Evolutionary conservation across 1,140 invertebrate species (phyloP), one percentile per base, ranked within the genome.

Genomic region (Brachionus paranguensis): DNA sequence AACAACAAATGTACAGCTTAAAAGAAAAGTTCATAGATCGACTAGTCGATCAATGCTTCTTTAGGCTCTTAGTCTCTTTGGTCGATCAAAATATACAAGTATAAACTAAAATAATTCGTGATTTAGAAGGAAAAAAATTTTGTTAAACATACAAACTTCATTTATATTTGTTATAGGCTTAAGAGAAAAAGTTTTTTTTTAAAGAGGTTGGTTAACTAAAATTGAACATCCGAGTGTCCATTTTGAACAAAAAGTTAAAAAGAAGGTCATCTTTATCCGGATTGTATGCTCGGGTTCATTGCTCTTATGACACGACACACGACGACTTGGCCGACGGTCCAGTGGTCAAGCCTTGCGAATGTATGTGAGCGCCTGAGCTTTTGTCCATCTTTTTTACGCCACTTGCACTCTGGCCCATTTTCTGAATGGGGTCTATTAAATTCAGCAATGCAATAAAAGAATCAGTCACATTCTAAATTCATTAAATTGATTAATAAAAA

Each of bases 111-210:
- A 60, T 24, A 60, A 60, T 60, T 60, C n/a, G 53, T 60, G 53
- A 60, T 60, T 60, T 60, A 60, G 53, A 60, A 60, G 10, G 17
- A 60, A 53, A 53, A n/a, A 14, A 60, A 14, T 68, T 68, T 37
- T 29, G 7, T 68, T 41, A 33, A 33, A 33, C 65, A 33, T 68
- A 33, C 33, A 29, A 33, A 33, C 33, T 68, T 41, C 65, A 68
- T 33, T 41, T 37, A 37, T 68, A 68, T 68, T 68, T 68, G 65
- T 68, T 68, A 68, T 33, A 68, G 65, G 29, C 65, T 68, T 68
- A 33, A 68, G 12, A 68, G n/a, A 68, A 68, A 33, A 5, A 33
- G 33, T 33, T 41, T 33, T 33, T 47, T 37, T 6, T 37, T 37
- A 37, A 68, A 68, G 33, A 68, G 33, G 33, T 33, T 41, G 53